Evolutionary conservation across 2,888 invertebrate genomes (phyloP), one percentile per base, ranked within the genome.

Genomic region (Hoplodrina ambigua): DNA sequence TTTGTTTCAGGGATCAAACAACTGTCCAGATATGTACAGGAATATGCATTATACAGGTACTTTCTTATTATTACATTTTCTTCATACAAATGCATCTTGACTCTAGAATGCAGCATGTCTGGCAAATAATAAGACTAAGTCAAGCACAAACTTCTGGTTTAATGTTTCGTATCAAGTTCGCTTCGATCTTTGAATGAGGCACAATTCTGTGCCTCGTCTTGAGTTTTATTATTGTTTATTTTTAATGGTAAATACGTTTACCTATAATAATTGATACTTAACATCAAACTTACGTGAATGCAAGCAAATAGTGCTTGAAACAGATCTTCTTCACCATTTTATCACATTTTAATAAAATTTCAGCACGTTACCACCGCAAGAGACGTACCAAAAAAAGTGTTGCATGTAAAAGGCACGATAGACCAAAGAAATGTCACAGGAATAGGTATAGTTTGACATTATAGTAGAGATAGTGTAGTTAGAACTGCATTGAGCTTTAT

Each of bases 11-110:
- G 91, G 92, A 13, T 91, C 94, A 6, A 95, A 91, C 92, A 97
- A 97, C 92, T 98, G 98, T 95, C 98, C 98, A 60, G 97, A 98
- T 84, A 98, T 98, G 98, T 97, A 98, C 90, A 97, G 97, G 93
- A 98, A 98, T 89, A 98, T 98, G 97, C 98, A 98, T 89, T 98
- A 98, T 91, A 97, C 97, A 96, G 98, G 98, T 98, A 97, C 41
- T 54, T 46, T 53, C 5, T 19, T 15, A 50, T 41, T n/a, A 50
- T 50, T 13, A 60, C 65, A 77, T 71, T 69, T 54, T 59, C n/a
- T 41, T 4, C 30, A 46, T 13, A 60, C 8, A 73, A 70, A 70
- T 63, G 82, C 82, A 81, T 82, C 69, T 69, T 80, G 74, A 68
- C 56, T 65, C 41, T 69, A 69, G 77, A 72, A 66, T 72, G 77